Conservation (phyloP, 1,140 invertebrate genomes). For the Eriosoma lanigerum region DNA sequence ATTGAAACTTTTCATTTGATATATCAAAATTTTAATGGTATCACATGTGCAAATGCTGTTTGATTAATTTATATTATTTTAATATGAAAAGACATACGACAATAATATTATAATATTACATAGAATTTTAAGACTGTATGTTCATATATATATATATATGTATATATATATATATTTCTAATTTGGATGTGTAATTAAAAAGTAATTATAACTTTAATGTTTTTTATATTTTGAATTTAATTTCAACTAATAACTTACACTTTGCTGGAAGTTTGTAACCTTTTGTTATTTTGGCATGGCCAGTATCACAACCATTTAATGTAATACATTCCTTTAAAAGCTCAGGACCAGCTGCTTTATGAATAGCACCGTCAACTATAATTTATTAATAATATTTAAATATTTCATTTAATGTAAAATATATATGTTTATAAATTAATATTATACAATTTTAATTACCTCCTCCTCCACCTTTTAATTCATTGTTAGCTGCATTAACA, state of each 20-base stretch:
- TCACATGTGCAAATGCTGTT: too few species aligned
- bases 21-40: too few species aligned
- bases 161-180: constrained; percentile 58
- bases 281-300: constrained; percentile 79
- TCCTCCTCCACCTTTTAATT: constrained; percentile 79
- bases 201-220: background rate
- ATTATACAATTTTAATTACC: constrained; percentile 56
- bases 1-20: too few species aligned
- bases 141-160: too few species aligned
- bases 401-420: background rate
- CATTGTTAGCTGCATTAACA: constrained; percentile 87
- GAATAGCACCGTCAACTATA: constrained; percentile 82
- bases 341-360: constrained; percentile 70
- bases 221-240: background rate
- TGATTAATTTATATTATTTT: too few species aligned
- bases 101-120: too few species aligned
- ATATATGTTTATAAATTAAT: background rate
- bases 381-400: constrained; percentile 42
- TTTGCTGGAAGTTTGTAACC: constrained; percentile 78
- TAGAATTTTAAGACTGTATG: too few species aligned
- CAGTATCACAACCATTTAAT: constrained; percentile 72
- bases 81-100: too few species aligned
- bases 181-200: background rate
- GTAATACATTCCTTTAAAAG: constrained; percentile 72
- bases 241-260: constrained; percentile 60